Evolutionary conservation across 2,888 invertebrate genomes (phyloP), one percentile per base, ranked within the genome.

Genomic region (Lithosia quadra): DNA sequence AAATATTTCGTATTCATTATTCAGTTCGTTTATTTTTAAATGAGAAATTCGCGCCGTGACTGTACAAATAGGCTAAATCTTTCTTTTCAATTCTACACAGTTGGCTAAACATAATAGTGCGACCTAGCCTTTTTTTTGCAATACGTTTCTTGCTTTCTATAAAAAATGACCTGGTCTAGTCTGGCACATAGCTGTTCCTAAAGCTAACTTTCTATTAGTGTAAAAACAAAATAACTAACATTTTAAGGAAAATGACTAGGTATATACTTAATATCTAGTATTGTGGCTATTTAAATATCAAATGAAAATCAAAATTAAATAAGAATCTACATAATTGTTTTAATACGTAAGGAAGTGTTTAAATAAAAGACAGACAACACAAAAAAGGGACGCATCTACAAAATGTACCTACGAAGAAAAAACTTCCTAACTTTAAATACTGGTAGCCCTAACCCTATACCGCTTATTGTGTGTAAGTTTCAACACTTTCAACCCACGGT

Each of bases 101-200:
- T 65, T 53, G 61, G 58, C 57, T 59, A 53, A 57, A 67, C 58
- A 67, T 60, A 67, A 63, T 65, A 57, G 67, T 74, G 72, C 69
- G 82, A 83, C 78, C 81, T 77, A 83, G 71, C 73, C 71, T 73
- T 79, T 86, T 79, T 88, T 87, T 85, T 84, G 81, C 82, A 83
- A 84, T 83, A 85, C 82, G 84, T 80, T 83, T 83, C 73, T 79
- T 82, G 84, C 85, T 88, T 88, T 88, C 82, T 81, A 85, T 78
- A 90, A 91, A 91, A 90, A 89, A 84, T 85, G 87, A 88, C 88
- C 90, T 84, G 81, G n/a, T 80, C 80, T 82, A 81, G 79, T 86
- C 84, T 84, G 80, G 84, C 83, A 83, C 77, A 80, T 79, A 76
- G 76, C 79, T 79, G 82, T 78, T 71, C 81, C 78, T 75, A 61